Percentiles rank a stretch among this genome's conserved stretches.
Evolutionary conservation across 2,888 invertebrate genomes (phyloP).

Genomic region (Orthosia cruda): DNA sequence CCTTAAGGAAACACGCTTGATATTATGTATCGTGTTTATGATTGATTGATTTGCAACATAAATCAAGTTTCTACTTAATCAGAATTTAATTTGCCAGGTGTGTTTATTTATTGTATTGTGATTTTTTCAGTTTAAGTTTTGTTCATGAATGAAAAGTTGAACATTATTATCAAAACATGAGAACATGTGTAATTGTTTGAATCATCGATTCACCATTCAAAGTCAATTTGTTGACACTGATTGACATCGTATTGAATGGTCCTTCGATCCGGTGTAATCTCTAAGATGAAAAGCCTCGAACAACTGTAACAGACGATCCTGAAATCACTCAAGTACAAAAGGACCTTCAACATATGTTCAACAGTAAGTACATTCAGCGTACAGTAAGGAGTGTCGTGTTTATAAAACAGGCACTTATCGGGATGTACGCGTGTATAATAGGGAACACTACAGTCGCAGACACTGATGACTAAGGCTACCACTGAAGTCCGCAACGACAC

Average conservation of each 20-base stretch:
- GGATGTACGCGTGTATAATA: conserved; percentile 60
- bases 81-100: not conserved
- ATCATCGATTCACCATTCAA: not conserved
- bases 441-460: conserved; percentile 68
- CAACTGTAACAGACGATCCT: not conserved
- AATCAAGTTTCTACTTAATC: not conserved
- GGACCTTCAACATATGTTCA: not conserved
- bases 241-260: not conserved
- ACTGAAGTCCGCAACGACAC: conserved; percentile 67
- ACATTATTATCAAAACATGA: not conserved
- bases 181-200: not conserved
- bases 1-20: not conserved
- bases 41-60: conserved; percentile 12
- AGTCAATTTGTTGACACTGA: not conserved
- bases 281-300: not conserved
- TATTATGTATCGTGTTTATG: not conserved
- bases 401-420: conserved; percentile 78
- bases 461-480: conserved; percentile 73
- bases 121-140: not conserved
- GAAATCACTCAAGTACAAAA: conserved; percentile 15
- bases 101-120: not conserved
- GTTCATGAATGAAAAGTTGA: conserved; percentile 4
- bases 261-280: not conserved
- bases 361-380: conserved; percentile 31
- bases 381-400: conserved; percentile 67